Evolutionary conservation across 2,797 vertebrate genomes (phyloP), one percentile per base, ranked within the genome.

Genomic region (Pseudomugil tenellus): DNA sequence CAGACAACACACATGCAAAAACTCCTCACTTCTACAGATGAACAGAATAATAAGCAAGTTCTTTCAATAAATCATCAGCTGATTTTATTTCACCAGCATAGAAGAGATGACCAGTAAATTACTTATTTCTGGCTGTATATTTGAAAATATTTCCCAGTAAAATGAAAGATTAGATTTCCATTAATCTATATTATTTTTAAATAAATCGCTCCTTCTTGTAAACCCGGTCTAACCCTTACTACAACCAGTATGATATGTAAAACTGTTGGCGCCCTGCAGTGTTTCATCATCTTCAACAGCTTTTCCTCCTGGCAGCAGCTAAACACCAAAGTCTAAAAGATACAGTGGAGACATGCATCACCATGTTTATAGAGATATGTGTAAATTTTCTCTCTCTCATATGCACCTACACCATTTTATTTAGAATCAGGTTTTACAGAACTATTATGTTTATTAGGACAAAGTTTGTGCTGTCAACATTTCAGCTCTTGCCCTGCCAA

Each of bases 1-100:
- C 77, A 77, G 23, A 17, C 51, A 49, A 73, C 29, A 9, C 12
- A 61, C 85, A 89, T 85, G 83, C 80, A 87, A 66, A 66, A 63
- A 66, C 13, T 34, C 56, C 13, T 31, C 43, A 17, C 7, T 2
- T 28, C 25, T 41, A n/a, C 56, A 13, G 17, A 2, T 2, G 31
- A 37, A 67, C 21, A 43, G 19, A 58, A 58, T 11, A 21, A 34
- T 31, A 4, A 35, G 39, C 26, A 21, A 4, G n/a, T 43, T 56
- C n/a, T 25, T 12, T 48, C 21, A 48, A 48, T 23, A 23, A 23
- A 49, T 49, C 46, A 12, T 49, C 16, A 6, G 3, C 49, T 14
- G 6, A 3, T 26, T 28, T 52, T 52, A 14, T 52, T 25, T 52
- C 23, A 52, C 25, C 23, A 13, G 26, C 49, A 28, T 26, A 28